Evolutionary conservation across 1,140 invertebrate species (phyloP), one percentile per base, ranked within the genome.

Genomic region (Drosophila tani): DNA sequence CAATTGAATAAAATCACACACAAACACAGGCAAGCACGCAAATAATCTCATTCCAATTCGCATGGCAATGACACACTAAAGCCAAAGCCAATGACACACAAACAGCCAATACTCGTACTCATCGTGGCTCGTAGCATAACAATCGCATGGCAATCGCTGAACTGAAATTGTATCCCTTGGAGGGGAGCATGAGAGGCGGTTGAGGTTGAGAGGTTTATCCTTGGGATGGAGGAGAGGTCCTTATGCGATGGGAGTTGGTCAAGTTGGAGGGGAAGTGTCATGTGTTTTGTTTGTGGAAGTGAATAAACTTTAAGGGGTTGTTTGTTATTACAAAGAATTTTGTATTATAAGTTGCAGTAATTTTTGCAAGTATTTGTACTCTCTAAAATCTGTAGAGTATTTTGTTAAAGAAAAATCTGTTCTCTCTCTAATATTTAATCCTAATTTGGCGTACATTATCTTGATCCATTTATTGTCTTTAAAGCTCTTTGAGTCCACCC

Each of bases 31-130:
- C 63, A 55, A 41, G 38, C 38, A 43, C 29, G 62, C 49, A 53
- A 62, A 69, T 51, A 69, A 67, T 69, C 67, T 53, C 62, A 69
- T 69, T 69, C 47, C 63, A 32, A 70, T 70, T 87, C 67, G 56
- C 62, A 81, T 83, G 84, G 84, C 84, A 87, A 87, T 87, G 84
- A 83, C 84, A 87, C 63, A 88, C 77, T 87, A 83, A 87, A 82
- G 45, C 59, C 83, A 83, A 87, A 82, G 45, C 59, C 83, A 82
- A 80, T 66, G 83, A 64, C 71, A 64, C 67, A 69, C 49, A 45
- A 59, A 50, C 35, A 67, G 51, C 47, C 51, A 81, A 50, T 68
- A 70, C 27, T 64, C 27, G n/a, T 29, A 27, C 27, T 35, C 50
- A 17, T 19, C 11, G 50, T 35, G 29, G 17, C 50, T 53, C 32